A percentile compares a stretch with the other conserved stretches of the same genome.
These are phyloP conservation scores for Leptosomus discolor DNA, from an alignment of 2,113 vertebrate species.

Conservation along the genomic window DNA sequence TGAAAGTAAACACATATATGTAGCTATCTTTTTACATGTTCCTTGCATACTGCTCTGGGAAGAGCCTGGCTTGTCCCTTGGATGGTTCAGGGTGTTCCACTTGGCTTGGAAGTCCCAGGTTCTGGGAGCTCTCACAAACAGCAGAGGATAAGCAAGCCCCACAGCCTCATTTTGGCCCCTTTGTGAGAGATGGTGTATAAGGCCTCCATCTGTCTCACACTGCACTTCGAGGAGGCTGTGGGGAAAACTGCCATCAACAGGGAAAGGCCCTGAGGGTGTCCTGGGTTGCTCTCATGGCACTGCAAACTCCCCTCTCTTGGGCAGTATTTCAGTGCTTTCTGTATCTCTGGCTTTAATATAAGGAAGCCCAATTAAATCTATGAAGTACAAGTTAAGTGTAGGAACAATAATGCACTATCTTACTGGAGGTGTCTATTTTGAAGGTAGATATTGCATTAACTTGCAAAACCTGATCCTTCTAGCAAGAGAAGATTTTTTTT, in stretches of 20 bases:
- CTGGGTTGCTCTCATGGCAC: neutral
- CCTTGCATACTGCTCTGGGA: neutral
- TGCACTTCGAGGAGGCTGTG: neutral
- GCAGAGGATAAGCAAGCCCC: neutral
- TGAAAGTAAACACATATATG: neutral
- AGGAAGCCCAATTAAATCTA: neutral
- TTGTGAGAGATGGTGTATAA: fast-evolving
- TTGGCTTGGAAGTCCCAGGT: neutral
- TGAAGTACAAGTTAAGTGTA: neutral
- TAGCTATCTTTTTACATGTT: neutral
- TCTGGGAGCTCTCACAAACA: neutral
- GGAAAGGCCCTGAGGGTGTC: neutral
- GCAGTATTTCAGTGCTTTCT: neutral
- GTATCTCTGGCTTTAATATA: neutral
- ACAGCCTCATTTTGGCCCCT: neutral
- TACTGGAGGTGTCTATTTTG: neutral
- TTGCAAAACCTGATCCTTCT: neutral
- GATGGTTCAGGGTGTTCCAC: neutral
- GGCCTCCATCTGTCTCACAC: neutral
- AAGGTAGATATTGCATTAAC: neutral
- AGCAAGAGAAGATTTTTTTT: neutral
- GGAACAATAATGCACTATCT: neutral
- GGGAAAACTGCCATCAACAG: neutral
- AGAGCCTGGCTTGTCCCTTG: neutral
- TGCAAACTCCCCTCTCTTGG: neutral